These are phyloP conservation scores for Drosophila pallidifrons DNA, from an alignment of 1,140 invertebrate genomes.

Conservation along the genomic window DNA sequence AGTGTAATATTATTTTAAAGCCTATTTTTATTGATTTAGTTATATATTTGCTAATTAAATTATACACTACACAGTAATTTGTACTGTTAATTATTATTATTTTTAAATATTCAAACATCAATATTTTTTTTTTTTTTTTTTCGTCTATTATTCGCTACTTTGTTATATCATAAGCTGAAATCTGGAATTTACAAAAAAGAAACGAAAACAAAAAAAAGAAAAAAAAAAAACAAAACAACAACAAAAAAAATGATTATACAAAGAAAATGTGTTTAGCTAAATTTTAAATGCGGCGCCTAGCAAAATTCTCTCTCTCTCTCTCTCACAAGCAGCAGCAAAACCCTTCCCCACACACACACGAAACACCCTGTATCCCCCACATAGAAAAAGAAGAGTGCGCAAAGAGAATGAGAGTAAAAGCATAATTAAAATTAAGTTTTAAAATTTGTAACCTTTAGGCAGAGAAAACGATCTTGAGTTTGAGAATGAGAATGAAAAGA, in stretches of 20 bases:
- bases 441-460: constrained; percentile 38
- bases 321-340: no score
- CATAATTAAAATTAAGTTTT: constrained; percentile 50
- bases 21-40: constrained; percentile 69
- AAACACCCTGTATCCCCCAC: background rate
- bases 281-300: constrained; percentile 35
- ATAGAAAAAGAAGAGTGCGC: constrained; percentile 2
- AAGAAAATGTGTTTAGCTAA: constrained; percentile 33
- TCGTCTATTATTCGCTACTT: constrained; percentile 26
- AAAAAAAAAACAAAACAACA: constrained; percentile 1
- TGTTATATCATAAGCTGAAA: constrained; percentile 38
- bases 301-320: constrained; percentile 20
- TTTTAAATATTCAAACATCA: constrained; percentile 14
- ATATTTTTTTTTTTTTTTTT: constrained; percentile 24
- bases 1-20: constrained; percentile 77
- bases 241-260: constrained; percentile 14
- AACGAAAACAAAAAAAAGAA: constrained; percentile 6
- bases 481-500: background rate
- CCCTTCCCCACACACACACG: no score
- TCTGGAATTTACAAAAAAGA: constrained; percentile 40
- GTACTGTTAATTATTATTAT: constrained; percentile 40
- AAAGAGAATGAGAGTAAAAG: constrained; percentile 6
- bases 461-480: background rate
- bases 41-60: constrained; percentile 72
- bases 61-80: constrained; percentile 48